A percentile compares a stretch with the other conserved stretches of the same genome.
These are phyloP conservation scores for Drosophila hydei DNA, from an alignment of 1,140 invertebrate species.

Conservation along the genomic window DNA sequence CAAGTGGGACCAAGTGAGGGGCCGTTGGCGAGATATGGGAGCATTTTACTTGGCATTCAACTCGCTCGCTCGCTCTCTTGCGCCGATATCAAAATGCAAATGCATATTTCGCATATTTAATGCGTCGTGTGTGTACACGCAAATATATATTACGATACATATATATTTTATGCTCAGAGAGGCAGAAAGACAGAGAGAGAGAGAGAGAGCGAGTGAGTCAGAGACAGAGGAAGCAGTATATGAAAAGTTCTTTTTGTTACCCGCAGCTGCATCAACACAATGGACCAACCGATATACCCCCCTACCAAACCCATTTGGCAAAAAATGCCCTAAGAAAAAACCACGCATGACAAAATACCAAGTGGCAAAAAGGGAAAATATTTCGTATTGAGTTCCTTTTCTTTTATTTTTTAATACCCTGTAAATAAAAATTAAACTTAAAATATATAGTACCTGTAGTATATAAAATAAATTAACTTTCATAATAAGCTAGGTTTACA, in stretches of 20 bases:
- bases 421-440: background rate
- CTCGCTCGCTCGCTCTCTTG: background rate
- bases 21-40: constrained; percentile 10
- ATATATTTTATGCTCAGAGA: constrained; percentile 1
- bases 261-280: constrained; percentile 69
- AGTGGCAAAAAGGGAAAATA: constrained; percentile 55
- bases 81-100: constrained; percentile 67
- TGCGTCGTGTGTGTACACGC: constrained; percentile 42
- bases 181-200: background rate
- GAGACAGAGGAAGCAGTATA: constrained; percentile 10
- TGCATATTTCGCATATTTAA: constrained; percentile 73
- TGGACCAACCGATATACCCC: constrained; percentile 38
- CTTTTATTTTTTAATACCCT: constrained; percentile 6
- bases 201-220: background rate
- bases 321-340: constrained; percentile 51
- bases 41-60: constrained; percentile 18
- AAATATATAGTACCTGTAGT: no score
- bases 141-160: constrained; percentile 33
- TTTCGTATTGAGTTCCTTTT: constrained; percentile 1
- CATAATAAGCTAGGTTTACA: no score
- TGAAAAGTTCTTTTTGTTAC: constrained; percentile 59
- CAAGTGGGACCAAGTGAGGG: background rate
- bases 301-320: constrained; percentile 1
- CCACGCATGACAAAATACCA: constrained; percentile 80
- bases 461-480: background rate